Evolutionary conservation across 2,113 vertebrate genomes (phyloP), one percentile per base, ranked within the genome.

Genomic region (Pygathrix nemaeus): DNA sequence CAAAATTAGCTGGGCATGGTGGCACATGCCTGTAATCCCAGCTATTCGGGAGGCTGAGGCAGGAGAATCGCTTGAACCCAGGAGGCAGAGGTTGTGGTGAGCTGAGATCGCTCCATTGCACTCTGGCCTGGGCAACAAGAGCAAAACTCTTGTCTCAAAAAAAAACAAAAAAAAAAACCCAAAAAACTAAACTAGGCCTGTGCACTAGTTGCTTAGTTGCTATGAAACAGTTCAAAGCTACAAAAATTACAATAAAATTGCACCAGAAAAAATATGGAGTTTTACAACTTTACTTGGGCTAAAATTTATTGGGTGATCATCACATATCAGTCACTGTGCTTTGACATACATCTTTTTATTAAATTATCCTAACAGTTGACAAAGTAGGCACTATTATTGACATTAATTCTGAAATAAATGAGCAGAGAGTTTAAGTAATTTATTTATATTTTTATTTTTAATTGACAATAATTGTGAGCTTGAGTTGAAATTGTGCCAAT

Each of bases 181-280:
- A 25, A 61, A 27, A 55, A 55, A 20, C 61, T 32, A 64, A 92
- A 73, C 4, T 30, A 94, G 52, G 55, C 40, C 66, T 87, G 25
- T 48, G 4, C 20, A 86, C 35, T 76, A 90, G 32, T 43, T 92
- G 52, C 16, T 16, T 16, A 88, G 61, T 68, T 84, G 32, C 45
- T 91, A 73, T 48, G 11, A 85, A 89, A 68, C 10, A 91, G 40
- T 61, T 93, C 45, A 96, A 92, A 89, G 30, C 92, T 70, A 57
- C 21, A 96, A 79, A 92, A 83, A 87, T 84, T 76, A 64, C 1
- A 96, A 81, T 72, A 61, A 90, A 96, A 95, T 17, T 95, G 18
- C 35, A 86, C 16, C 32, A 96, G 45, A 93, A 40, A 94, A 93
- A 6, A 83, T 8, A 68, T 43, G n/a, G 38, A 89, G 14, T 83